Percentiles rank a stretch among this genome's conserved stretches.
phyloP scores from a whole-genome alignment of 2,113 vertebrate genomes.

The Crocuta crocuta region DNA sequence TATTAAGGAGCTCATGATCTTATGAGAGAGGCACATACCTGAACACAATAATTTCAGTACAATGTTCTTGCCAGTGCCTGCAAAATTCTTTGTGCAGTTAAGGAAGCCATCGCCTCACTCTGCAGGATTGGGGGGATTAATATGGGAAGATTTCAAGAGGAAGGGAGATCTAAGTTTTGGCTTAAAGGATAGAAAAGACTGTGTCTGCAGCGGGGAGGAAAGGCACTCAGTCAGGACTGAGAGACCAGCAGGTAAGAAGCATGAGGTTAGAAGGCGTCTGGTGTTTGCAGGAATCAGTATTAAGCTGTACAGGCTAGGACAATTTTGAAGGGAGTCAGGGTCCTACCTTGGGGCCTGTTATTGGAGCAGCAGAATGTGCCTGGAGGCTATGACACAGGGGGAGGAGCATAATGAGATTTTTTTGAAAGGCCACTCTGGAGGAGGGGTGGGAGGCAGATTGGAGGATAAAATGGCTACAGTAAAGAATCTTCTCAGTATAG shows the following conservation, averaged over 20 bases:
- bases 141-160: background rate
- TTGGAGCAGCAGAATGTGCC: background rate
- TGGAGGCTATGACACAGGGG: background rate
- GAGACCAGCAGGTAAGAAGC: background rate
- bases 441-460: background rate
- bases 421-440: background rate
- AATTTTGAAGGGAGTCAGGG: fast-evolving
- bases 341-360: background rate
- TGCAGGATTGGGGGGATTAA: background rate
- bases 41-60: background rate
- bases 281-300: background rate
- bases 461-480: background rate
- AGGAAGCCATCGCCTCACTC: background rate
- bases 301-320: background rate
- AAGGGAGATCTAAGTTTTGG: background rate
- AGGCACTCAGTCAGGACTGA: background rate
- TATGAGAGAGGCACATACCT: background rate
- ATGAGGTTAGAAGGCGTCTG: background rate
- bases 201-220: background rate
- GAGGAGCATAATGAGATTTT: background rate
- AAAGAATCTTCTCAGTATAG: background rate
- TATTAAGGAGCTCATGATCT: background rate
- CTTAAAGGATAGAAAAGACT: background rate
- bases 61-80: background rate
- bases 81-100: background rate